Evolutionary conservation across 2,113 vertebrate genomes (phyloP).

Genomic region (Panthera tigris): DNA sequence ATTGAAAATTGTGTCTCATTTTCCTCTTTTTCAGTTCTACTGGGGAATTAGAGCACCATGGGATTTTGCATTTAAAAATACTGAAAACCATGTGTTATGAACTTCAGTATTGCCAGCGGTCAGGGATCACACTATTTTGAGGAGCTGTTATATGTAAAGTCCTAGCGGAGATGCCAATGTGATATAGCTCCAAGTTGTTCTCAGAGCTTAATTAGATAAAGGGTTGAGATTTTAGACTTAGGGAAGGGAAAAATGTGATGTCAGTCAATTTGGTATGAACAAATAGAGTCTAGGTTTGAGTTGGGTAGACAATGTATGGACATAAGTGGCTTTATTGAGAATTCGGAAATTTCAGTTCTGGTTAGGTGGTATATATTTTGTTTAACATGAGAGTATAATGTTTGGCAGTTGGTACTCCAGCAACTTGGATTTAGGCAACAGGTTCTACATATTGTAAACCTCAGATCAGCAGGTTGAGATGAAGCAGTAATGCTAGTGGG

Average conservation of each 20-base stretch:
- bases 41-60: background rate
- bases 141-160: background rate
- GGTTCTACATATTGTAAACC: background rate
- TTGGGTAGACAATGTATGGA: background rate
- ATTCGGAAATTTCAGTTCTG: background rate
- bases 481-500: background rate
- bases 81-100: slow-evolving; percentile 31
- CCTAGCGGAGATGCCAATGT: background rate
- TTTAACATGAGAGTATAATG: background rate
- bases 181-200: background rate
- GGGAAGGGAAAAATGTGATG: background rate
- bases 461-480: background rate
- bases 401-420: background rate
- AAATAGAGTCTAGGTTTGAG: background rate
- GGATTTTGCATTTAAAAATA: background rate
- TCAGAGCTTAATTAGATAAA: background rate
- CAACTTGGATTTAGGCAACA: background rate
- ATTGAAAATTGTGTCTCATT: slow-evolving; percentile 39
- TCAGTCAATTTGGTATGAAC: background rate
- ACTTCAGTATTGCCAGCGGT: background rate
- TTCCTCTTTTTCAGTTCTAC: slow-evolving; percentile 50
- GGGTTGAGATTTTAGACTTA: background rate
- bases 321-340: background rate
- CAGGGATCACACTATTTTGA: slow-evolving; percentile 38
- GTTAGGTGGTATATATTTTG: background rate